Evolutionary conservation across 2,888 invertebrate genomes (phyloP).

Genomic region (Petrolisthes cinctipes): DNA sequence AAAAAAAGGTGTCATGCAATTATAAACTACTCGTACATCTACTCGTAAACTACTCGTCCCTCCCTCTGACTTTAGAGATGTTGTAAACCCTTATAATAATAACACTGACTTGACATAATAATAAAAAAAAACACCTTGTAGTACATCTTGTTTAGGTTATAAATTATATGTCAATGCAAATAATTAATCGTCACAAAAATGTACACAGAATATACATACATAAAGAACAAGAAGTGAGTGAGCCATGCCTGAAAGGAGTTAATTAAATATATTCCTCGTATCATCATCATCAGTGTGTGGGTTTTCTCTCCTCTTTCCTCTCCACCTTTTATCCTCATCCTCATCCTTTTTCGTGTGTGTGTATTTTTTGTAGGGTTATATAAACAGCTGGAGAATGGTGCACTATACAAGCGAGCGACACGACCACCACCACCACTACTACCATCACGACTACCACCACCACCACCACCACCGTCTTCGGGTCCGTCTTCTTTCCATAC

Average conservation of each 20-base stretch:
- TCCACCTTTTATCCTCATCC: neutral
- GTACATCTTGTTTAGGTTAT: too few species aligned
- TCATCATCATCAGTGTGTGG: neutral
- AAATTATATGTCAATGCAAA: too few species aligned
- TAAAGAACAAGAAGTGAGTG: neutral
- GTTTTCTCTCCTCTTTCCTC: neutral
- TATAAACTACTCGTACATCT: too few species aligned
- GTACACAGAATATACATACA: neutral
- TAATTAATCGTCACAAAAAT: neutral
- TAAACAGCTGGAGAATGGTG: constrained; percentile 21
- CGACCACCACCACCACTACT: neutral
- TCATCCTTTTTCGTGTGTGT: constrained; percentile 1
- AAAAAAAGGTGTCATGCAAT: too few species aligned
- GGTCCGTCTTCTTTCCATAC: constrained; percentile 17
- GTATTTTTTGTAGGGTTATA: constrained; percentile 6
- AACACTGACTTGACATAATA: too few species aligned
- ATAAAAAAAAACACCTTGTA: too few species aligned
- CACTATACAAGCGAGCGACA: neutral
- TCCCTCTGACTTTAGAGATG: too few species aligned
- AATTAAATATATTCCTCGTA: neutral
- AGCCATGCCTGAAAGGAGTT: neutral
- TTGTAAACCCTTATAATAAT: too few species aligned
- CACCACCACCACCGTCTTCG: constrained; percentile 3
- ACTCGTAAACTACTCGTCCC: too few species aligned
- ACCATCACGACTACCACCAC: too few species aligned